phyloP scores from a whole-genome alignment of 2,888 invertebrate species.

The Polietes domitor region DNA sequence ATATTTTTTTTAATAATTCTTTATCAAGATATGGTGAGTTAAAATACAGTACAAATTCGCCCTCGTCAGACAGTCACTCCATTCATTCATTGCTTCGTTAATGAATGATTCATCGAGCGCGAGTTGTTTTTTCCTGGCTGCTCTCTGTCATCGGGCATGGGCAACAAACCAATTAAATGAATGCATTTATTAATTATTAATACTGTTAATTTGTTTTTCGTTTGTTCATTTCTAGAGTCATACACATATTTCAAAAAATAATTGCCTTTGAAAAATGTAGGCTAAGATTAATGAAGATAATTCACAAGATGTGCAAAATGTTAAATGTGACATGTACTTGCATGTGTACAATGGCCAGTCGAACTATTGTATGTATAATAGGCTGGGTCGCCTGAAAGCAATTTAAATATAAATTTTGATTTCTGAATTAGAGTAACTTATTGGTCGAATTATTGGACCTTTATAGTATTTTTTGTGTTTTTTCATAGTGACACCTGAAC shows the following conservation, averaged over 20 bases:
- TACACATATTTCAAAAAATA: background rate
- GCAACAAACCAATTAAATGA: background rate
- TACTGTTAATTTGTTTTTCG: background rate
- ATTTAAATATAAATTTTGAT: too few relatives aligned
- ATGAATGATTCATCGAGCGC: constrained; percentile 35
- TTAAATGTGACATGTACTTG: too few relatives aligned
- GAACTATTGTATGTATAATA: too few relatives aligned
- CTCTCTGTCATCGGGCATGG: background rate
- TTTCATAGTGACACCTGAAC: too few relatives aligned
- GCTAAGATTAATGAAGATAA: background rate
- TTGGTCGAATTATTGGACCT: too few relatives aligned
- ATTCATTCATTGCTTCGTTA: constrained; percentile 24
- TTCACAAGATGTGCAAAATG: background rate
- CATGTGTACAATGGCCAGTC: too few relatives aligned
- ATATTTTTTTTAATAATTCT: background rate
- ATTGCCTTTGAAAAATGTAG: background rate
- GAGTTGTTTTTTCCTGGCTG: background rate
- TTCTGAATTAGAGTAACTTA: too few relatives aligned
- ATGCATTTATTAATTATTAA: constrained; percentile 18
- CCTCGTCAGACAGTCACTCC: background rate
- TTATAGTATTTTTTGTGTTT: too few relatives aligned
- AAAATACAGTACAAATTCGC: background rate
- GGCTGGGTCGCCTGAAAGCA: too few relatives aligned
- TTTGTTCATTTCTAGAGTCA: background rate
- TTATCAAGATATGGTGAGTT: background rate